Base-by-base conservation (phyloP, 2,888 invertebrate species). In the Lutraria lutraria region DNA sequence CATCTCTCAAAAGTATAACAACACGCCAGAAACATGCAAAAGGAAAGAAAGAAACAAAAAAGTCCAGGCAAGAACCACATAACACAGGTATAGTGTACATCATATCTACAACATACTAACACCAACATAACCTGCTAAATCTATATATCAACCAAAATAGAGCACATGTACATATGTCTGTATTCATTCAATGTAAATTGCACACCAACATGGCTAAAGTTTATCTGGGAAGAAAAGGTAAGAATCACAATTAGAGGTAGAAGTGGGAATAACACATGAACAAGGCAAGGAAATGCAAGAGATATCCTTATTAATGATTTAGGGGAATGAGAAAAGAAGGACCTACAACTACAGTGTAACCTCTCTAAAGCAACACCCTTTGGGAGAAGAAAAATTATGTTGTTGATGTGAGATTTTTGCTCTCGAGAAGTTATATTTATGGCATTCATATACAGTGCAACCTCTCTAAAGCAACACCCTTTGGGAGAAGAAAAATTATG, bases 181-280 rank as follows among this genome's bases (percentile, higher is more conserved):
- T 25, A n/a, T 68, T 25, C 63, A 68, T 25, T n/a, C 63, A 43
- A 25, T 68, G 63, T 68, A 68, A 68, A 68, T 68, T 68, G 63
- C 63, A 68, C 63, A 68, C 63, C 63, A 68, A 25, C 25, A 68
- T n/a, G 25, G 25, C 25, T 25, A 25, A 68, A 56, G n/a, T 19
- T 6, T 68, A 25, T 25, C 12, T 3, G 63, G 6, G n/a, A 43
- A 2, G 8, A 43, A 43, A 43, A 43, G 2, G 8, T 43, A 8
- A 43, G 43, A 43, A 4, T 43, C 8, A 43, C 43, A 43, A 8
- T 43, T 43, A 43, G 4, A 43, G 43, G 8, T 43, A 8, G 43
- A 8, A 4, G n/a, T 4, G 43, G 43, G 43, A 12, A 16, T 56
- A 56, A 56, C 3, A 56, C 2, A 56, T 56, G 56, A 56, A 56